Evolutionary conservation across 2,113 vertebrate species (phyloP).

Genomic region (Delphinapterus leucas): DNA sequence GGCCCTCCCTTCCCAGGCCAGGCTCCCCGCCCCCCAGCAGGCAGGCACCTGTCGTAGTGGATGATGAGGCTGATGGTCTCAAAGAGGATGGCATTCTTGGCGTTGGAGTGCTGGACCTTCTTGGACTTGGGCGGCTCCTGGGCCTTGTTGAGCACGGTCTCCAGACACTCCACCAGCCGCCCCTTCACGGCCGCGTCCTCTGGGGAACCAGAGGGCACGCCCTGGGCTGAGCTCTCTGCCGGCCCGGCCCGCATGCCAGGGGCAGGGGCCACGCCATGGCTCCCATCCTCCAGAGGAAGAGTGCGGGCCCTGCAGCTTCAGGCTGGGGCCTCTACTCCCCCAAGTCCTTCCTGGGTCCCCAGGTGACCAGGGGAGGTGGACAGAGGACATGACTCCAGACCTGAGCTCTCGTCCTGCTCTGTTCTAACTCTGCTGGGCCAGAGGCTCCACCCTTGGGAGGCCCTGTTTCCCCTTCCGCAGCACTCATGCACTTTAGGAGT

Average conservation of each 20-base stretch:
- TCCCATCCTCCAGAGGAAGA: neutral
- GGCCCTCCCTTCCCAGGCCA: neutral
- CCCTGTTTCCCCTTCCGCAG: neutral
- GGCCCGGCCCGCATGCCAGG: fast-evolving
- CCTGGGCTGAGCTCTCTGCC: fast-evolving
- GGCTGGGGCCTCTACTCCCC: neutral
- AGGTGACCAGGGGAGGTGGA: too few species aligned
- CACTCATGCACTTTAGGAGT: neutral
- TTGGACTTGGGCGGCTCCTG: slow-evolving; percentile 97
- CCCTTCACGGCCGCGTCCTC: slow-evolving; percentile 93
- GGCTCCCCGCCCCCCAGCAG: too few species aligned
- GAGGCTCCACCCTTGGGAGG: neutral
- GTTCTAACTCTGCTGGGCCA: neutral
- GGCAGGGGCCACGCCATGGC: neutral
- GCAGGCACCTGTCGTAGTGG: slow-evolving; percentile 78
- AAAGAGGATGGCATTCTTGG: slow-evolving; percentile 94
- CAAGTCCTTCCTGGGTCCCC: neutral
- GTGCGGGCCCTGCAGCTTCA: fast-evolving
- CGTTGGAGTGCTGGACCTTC: slow-evolving; percentile 96
- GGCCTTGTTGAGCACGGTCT: slow-evolving; percentile 95
- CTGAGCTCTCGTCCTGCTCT: neutral
- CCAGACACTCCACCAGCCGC: slow-evolving; percentile 92
- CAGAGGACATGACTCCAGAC: fast-evolving
- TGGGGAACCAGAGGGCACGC: neutral
- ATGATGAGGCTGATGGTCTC: slow-evolving; percentile 95